Conservation (phyloP, 2,797 vertebrate genomes). For the Etheostoma perlongum region DNA sequence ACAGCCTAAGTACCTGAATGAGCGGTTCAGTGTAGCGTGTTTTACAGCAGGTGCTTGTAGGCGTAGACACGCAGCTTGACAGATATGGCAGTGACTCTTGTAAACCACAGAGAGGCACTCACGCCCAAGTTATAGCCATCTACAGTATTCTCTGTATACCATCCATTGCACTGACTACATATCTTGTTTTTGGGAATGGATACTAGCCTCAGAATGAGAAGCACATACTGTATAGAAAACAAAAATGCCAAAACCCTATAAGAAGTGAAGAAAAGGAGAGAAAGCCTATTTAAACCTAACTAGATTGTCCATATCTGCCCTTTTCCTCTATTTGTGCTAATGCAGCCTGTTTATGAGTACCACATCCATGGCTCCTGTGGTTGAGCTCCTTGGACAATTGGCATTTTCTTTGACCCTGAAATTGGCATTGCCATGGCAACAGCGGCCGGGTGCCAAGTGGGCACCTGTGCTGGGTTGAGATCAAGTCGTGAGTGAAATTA, state of each 20-base stretch:
- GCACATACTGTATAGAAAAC: background rate
- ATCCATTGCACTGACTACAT: background rate
- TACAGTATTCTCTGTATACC: background rate
- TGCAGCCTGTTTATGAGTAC: slow-evolving; percentile 30
- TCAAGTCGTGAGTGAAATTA: slow-evolving; percentile 82
- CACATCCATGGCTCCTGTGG: slow-evolving; percentile 44
- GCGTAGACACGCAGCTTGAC: background rate
- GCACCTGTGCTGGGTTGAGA: slow-evolving; percentile 77
- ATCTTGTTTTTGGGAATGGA: background rate
- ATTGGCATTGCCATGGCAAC: slow-evolving; percentile 80
- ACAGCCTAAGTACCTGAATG: slow-evolving; percentile 22
- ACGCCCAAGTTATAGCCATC: background rate
- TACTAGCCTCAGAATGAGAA: background rate
- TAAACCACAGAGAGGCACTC: slow-evolving; percentile 70
- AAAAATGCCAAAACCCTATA: background rate
- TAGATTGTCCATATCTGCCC: slow-evolving; percentile 17
- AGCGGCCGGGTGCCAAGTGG: slow-evolving; percentile 62
- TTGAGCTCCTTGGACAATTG: slow-evolving; percentile 65
- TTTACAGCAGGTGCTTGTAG: slow-evolving; percentile 13
- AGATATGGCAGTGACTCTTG: slow-evolving; percentile 35
- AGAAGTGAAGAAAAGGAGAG: background rate
- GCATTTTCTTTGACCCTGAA: slow-evolving; percentile 63
- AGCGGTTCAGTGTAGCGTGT: slow-evolving; percentile 12
- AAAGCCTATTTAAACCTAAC: background rate
- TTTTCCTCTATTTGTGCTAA: slow-evolving; percentile 14